Evolutionary conservation across 2,797 vertebrate genomes (phyloP).

Genomic region (Acomys russatus): DNA sequence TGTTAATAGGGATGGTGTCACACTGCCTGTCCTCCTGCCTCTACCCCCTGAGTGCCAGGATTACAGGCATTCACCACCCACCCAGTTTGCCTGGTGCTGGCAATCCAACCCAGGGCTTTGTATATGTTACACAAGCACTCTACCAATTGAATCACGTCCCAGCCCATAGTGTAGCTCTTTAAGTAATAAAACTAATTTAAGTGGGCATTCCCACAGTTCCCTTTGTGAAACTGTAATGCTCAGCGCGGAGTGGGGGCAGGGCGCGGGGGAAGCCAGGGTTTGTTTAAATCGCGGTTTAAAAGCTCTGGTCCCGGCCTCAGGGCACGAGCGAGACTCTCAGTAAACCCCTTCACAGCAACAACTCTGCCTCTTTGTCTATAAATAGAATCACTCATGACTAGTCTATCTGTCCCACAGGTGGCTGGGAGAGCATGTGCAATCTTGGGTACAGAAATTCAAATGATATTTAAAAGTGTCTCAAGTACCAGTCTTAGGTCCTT

Average conservation of each 20-base stretch:
- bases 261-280: too few species aligned
- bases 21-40: background rate
- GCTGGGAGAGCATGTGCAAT: background rate
- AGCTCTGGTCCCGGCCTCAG: background rate
- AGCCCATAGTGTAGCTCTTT: background rate
- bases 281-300: background rate
- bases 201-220: background rate
- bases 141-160: background rate
- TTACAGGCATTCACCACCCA: background rate
- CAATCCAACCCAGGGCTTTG: background rate
- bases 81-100: background rate
- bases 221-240: background rate
- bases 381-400: background rate
- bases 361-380: background rate
- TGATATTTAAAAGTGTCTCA: background rate
- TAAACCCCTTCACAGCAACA: background rate
- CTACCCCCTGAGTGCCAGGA: background rate
- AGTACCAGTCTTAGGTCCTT: conserved; percentile 1
- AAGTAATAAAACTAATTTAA: conserved; percentile 16
- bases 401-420: background rate
- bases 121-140: background rate
- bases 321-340: background rate
- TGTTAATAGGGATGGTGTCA: background rate
- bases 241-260: too few species aligned
- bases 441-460: conserved; percentile 24